Conservation (phyloP, 2,113 vertebrate species). For the human (Homo sapiens) region DNA sequence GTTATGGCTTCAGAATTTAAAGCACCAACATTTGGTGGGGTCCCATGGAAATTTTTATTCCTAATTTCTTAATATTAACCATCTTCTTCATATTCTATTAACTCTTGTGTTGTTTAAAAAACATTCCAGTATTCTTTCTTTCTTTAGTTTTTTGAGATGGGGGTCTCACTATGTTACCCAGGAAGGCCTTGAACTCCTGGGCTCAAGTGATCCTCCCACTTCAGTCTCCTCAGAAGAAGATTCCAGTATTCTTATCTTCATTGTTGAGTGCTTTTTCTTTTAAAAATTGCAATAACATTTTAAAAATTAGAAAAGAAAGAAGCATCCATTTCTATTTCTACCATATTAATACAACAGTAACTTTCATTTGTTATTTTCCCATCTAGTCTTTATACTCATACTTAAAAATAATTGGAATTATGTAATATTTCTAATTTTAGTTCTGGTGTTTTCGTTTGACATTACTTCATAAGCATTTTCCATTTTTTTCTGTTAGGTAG, state of each 20-base stretch:
- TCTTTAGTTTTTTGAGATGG: neutral
- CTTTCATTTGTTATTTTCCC: neutral
- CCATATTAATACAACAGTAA: neutral
- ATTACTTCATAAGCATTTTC: neutral
- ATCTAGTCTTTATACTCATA: neutral
- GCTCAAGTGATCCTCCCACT: neutral
- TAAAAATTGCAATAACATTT: neutral
- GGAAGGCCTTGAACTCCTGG: neutral
- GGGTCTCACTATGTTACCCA: neutral
- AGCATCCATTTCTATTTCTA: neutral
- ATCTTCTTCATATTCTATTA: neutral
- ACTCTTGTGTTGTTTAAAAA: neutral
- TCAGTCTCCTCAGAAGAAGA: neutral
- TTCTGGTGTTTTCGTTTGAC: constrained; percentile 1
- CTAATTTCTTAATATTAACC: neutral
- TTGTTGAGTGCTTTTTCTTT: neutral
- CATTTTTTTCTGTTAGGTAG: neutral
- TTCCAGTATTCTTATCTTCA: neutral
- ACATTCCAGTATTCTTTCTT: neutral
- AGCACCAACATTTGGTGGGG: neutral
- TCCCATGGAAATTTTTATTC: neutral
- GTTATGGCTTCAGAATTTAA: constrained; percentile 12
- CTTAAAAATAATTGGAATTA: neutral
- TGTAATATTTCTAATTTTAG: neutral
- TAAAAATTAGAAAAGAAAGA: neutral